phyloP scores from a whole-genome alignment of 2,888 invertebrate genomes.

The Acrobasis suavella region DNA sequence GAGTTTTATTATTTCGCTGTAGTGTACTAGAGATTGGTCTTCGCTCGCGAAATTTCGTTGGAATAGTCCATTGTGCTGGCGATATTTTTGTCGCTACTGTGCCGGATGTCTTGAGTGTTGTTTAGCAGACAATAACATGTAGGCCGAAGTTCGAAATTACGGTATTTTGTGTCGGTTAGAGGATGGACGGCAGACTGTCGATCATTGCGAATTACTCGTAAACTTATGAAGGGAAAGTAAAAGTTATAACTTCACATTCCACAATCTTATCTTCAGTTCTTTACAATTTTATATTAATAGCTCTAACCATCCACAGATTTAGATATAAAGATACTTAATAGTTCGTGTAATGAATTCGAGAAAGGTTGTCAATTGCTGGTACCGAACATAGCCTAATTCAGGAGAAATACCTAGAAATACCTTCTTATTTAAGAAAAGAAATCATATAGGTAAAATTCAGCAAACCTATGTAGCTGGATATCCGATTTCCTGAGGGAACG shows the following conservation, averaged over 20 bases:
- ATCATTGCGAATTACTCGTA: constrained; percentile 6
- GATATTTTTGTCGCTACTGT: constrained; percentile 18
- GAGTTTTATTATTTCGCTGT: constrained; percentile 61
- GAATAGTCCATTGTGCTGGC: constrained; percentile 44
- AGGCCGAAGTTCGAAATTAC: constrained; percentile 5
- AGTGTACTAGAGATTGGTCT: constrained; percentile 47
- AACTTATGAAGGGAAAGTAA: not conserved
- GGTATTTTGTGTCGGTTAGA: constrained; percentile 12
- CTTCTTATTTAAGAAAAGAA: no score
- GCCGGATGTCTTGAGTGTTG: constrained; percentile 12
- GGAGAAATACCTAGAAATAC: no score
- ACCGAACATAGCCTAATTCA: no score
- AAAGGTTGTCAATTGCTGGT: no score
- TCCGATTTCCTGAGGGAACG: no score
- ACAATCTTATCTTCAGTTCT: not conserved
- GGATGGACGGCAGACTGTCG: not conserved
- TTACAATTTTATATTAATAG: no score
- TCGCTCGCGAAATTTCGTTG: constrained; percentile 40
- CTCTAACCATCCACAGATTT: no score
- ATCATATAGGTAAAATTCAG: no score
- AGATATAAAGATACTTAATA: no score
- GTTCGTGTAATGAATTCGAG: no score
- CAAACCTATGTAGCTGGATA: no score
- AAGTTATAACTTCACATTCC: not conserved
- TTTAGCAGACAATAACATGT: constrained; percentile 12